Conservation (phyloP, 2,888 invertebrate genomes). For the Thyatira batis region DNA sequence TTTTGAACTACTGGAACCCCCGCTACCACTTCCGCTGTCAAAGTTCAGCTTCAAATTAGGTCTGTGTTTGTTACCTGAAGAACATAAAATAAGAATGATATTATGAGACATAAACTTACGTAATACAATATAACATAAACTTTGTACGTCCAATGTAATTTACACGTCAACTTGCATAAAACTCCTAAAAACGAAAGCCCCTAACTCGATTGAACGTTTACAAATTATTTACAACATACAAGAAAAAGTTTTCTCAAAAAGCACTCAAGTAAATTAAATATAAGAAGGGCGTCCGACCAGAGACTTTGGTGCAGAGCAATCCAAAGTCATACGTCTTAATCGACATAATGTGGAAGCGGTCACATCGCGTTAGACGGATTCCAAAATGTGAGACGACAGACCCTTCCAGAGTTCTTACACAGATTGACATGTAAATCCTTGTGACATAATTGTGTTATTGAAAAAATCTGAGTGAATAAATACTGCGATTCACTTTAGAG, state of each 20-base stretch:
- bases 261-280: constrained; percentile 82
- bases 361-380: constrained; percentile 63
- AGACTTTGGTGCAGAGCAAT: constrained; percentile 63
- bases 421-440: constrained; percentile 60
- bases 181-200: constrained; percentile 50
- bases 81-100: constrained; percentile 2
- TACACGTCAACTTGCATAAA: constrained; percentile 56
- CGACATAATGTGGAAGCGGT: constrained; percentile 74
- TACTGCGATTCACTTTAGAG: neutral
- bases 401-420: constrained; percentile 55
- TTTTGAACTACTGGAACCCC: constrained; percentile 65
- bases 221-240: constrained; percentile 74
- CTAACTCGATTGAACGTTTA: constrained; percentile 75
- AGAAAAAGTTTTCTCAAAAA: constrained; percentile 73
- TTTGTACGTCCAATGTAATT: constrained; percentile 4
- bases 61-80: constrained; percentile 82
- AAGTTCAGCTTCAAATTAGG: constrained; percentile 90
- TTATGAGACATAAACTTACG: neutral
- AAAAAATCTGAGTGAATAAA: constrained; percentile 14
- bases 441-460: constrained; percentile 42
- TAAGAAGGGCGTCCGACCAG: constrained; percentile 62
- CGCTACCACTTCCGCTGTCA: constrained; percentile 73
- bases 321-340: constrained; percentile 77
- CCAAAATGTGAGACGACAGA: constrained; percentile 64
- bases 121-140: neutral